Base-by-base conservation (phyloP, 1,140 invertebrate species). In the Hypsibius dujardini region DNA sequence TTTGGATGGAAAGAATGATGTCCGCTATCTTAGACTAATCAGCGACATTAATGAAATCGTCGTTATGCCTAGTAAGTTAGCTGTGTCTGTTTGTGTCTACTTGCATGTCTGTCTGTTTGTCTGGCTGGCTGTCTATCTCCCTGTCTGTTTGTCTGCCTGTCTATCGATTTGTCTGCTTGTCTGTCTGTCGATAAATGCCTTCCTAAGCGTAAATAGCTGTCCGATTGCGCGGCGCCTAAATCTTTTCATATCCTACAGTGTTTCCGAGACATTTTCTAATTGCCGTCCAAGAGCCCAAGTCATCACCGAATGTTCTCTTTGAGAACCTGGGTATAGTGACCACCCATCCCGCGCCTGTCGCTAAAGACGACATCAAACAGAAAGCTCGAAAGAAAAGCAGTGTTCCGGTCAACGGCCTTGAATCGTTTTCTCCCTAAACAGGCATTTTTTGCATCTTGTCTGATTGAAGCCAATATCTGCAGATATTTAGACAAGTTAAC, bases 51-150 rank as follows among this genome's bases (percentile, higher is more conserved):
- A 67, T 45, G 62, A 67, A 42, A 45, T 67, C 42, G 62, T 67
- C 62, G 62, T 67, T 7, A 67, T 67, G 62, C 62, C 62, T 15
- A 67, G 62, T 67, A 67, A 45, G 42, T 67, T 7, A 67, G 12
- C 45, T 67, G 42, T 15, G 42, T 42, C 12, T 15, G 62, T 15
- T 67, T 12, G 12, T 56, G 7, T 12, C 7, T n/a, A n/a, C 50
- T 12, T 12, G 50, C n/a, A n/a, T 12, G 7, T 7, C 50, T 12
- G n/a, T n/a, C n/a, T 56, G 50, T 56, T n/a, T 12, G 7, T 56
- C 7, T 56, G 7, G n/a, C 50, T 56, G 50, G 50, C 50, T 56
- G 50, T n/a, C 7, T 12, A n/a, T 12, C 7, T 56, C 7, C 50
- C 50, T 56, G 7, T 56, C n/a, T 7, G 7, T n/a, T 7, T 12